These are phyloP conservation scores for Brienomyrus brachyistius DNA, from an alignment of 2,113 vertebrate genomes.

Conservation along the genomic window DNA sequence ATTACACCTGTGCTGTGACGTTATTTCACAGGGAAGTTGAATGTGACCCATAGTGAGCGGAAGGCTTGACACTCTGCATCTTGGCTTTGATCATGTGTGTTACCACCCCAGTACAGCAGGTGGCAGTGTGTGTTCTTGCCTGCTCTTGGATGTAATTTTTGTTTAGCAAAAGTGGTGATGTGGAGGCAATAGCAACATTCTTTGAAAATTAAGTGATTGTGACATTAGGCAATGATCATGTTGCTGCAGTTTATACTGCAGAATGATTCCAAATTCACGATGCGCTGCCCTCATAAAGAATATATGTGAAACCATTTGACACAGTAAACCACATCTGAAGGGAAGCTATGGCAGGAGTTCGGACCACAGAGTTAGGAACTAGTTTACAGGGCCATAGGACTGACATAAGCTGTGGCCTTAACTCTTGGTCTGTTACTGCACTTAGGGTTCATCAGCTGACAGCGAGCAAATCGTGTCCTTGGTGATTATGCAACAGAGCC, in stretches of 20 bases:
- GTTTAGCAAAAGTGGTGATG: not conserved
- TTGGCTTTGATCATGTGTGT: not conserved
- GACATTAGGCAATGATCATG: not conserved
- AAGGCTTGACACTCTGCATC: not conserved
- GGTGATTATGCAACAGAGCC: not conserved
- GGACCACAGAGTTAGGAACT: not conserved
- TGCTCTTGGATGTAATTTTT: not conserved
- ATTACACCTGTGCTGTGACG: not conserved
- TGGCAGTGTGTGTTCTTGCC: not conserved
- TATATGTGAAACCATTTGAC: not conserved
- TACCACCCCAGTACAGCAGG: not conserved
- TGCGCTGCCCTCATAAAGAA: not conserved
- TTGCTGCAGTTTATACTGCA: not conserved
- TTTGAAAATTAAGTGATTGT: not conserved
- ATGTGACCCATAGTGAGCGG: not conserved
- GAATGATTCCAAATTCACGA: not conserved
- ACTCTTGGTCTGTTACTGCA: not conserved
- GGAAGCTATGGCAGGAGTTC: not conserved
- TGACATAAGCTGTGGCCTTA: not conserved
- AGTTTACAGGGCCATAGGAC: not conserved
- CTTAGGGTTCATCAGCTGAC: not conserved
- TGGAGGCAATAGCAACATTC: not conserved
- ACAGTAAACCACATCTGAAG: not conserved
- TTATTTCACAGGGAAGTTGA: not conserved
- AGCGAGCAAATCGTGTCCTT: not conserved